Evolutionary conservation across 2,888 invertebrate genomes (phyloP), one percentile per base, ranked within the genome.

Genomic region (Hartigia nigra): DNA sequence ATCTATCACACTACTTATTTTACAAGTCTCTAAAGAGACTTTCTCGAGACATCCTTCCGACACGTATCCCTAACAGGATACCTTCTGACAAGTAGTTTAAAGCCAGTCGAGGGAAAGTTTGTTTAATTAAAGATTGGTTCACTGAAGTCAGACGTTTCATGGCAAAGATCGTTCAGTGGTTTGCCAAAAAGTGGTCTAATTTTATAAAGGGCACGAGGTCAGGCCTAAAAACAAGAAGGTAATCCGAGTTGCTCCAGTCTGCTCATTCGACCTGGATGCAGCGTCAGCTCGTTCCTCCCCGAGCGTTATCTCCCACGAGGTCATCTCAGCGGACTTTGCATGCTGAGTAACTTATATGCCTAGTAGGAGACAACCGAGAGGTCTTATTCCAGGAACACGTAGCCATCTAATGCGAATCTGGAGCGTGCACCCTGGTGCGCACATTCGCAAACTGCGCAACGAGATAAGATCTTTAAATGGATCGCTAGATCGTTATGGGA

Each of bases 331-430:
- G 74, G 80, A 74, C 39, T 87, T 87, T 87, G 86, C 86, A 85
- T 86, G 86, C 78, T 80, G 83, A 79, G 79, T 84, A 79, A 81
- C 80, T 83, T 84, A 79, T 77, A 79, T 14, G 31, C 76, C 80
- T 78, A 74, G 70, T 70, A 55, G 75, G 39, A 74, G 31, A 79
- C 69, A 31, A 81, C 78, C 76, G 74, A 76, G 79, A 75, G 81
- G 76, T 69, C 80, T 80, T 84, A 82, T 87, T 87, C 87, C 83
- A 76, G 77, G 87, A 88, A 86, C 83, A 86, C 87, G 87, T 88
- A 83, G 82, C 79, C 83, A 87, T 87, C 85, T 83, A 87, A 87
- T 84, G 86, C 79, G 84, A 84, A 89, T 88, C 86, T 86, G 81
- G 86, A 86, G 82, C 86, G 84, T 78, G 82, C 80, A 34, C 74